A percentile compares a stretch with the other conserved stretches of the same genome.
These are phyloP conservation scores for Globodera rostochiensis DNA, from an alignment of 1,140 invertebrate genomes.

Conservation along the genomic window DNA sequence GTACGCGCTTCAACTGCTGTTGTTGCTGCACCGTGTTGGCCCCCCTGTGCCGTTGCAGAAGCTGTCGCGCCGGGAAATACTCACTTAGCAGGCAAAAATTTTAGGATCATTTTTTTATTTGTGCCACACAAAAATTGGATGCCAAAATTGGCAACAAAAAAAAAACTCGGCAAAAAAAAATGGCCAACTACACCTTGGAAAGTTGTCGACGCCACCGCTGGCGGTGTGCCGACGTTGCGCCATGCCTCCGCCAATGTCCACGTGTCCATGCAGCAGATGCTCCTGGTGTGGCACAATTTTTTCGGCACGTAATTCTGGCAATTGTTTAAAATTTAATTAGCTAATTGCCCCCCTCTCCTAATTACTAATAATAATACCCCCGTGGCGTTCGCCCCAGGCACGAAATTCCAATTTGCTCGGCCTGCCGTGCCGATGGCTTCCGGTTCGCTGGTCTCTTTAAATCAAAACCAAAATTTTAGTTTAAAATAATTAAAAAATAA, in stretches of 20 bases:
- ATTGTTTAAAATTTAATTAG: constrained; percentile 3
- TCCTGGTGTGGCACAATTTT: constrained; percentile 64
- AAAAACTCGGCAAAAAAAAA: constrained; percentile 24
- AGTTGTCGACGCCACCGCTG: constrained; percentile 26
- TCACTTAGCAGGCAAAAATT: constrained; percentile 9
- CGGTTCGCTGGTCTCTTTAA: constrained; percentile 42
- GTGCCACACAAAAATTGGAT: too few relatives aligned
- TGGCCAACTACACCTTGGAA: not conserved
- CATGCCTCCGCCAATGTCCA: constrained; percentile 50
- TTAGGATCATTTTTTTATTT: not conserved
- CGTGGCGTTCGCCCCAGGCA: constrained; percentile 61
- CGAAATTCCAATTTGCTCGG: constrained; percentile 61
- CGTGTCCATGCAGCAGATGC: constrained; percentile 31
- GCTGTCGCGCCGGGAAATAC: constrained; percentile 1
- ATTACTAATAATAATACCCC: constrained; percentile 38
- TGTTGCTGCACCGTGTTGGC: not conserved
- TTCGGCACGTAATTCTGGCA: constrained; percentile 56
- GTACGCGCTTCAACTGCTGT: constrained; percentile 21
- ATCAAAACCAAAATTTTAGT: not conserved
- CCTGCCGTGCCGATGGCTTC: constrained; percentile 54
- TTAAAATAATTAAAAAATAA: too few relatives aligned
- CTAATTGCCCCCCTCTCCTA: not conserved
- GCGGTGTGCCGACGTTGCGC: constrained; percentile 45
- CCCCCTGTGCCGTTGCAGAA: not conserved
- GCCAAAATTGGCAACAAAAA: not conserved